Evolutionary conservation across 53 echinoderm and acorn worm species (phyloP).

Genomic region (Echinometra lucunter): DNA sequence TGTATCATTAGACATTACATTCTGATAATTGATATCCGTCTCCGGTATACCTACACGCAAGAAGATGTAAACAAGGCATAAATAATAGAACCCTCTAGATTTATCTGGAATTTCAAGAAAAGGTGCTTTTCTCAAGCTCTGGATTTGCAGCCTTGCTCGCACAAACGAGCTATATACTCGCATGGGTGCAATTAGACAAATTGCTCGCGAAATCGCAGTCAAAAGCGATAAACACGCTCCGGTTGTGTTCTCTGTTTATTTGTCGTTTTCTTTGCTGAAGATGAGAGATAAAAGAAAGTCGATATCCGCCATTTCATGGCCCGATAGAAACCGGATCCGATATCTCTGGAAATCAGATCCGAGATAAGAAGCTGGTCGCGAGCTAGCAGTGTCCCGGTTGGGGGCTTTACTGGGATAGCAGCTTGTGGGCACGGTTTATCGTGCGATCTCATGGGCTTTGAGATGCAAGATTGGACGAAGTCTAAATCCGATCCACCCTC

Average conservation of each 20-base stretch:
- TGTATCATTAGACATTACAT: too few species aligned
- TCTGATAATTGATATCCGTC: background rate
- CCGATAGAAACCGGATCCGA: conserved; percentile 41
- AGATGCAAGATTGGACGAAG: background rate
- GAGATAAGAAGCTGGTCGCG: conserved; percentile 25
- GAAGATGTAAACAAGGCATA: background rate
- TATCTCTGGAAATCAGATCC: conserved; percentile 43
- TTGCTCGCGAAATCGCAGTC: conserved; percentile 41
- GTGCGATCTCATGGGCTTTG: conserved; percentile 44
- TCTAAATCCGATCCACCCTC: conserved; percentile 11
- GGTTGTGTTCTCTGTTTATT: background rate
- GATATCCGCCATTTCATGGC: conserved; percentile 40
- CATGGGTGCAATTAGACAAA: conserved; percentile 49
- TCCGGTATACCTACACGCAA: background rate
- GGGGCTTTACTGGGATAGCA: background rate
- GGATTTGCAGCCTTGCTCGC: background rate
- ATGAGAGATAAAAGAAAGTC: conserved; percentile 42
- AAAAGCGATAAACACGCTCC: conserved; percentile 13
- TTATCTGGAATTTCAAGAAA: background rate
- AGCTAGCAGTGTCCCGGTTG: background rate
- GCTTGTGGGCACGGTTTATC: conserved; percentile 40
- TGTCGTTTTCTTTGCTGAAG: background rate
- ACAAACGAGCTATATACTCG: conserved; percentile 19
- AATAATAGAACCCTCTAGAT: background rate
- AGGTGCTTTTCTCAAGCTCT: background rate